Evolutionary conservation across 2,888 invertebrate genomes (phyloP), one percentile per base, ranked within the genome.

Genomic region (Nezara viridula): DNA sequence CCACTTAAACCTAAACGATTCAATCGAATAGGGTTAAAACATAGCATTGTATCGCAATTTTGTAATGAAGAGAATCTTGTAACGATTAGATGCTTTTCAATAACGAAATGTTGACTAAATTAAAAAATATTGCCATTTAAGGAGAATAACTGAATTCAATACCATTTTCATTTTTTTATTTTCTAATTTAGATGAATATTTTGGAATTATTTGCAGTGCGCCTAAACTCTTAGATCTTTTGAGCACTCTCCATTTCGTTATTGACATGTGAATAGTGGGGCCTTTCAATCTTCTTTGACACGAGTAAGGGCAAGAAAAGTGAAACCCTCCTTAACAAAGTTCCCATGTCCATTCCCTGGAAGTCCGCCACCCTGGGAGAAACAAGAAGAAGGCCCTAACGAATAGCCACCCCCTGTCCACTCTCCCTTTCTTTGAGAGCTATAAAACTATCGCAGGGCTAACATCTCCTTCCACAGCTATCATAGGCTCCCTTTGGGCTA

Each of bases 381-480:
- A 81, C 81, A 81, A 40, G 14, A 44, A 77, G 40, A 44, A 40
- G 40, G 44, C 12, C 24, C 81, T 44, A 81, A 81, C 81, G 44
- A 81, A 81, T 81, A 12, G 44, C 81, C 81, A 47, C n/a, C 81
- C 77, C 44, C 40, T 81, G 81, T 6, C 81, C 81, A 81, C 81
- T 81, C 81, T 81, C 81, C 81, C 81, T 81, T 81, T 81, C 81
- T 81, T 81, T 5, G 44, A 81, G 44, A 44, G 81, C 44, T n/a
- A 81, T 81, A 81, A 81, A 81, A 81, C 81, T 14, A 81, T 81
- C 44, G 32, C 14, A 47, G n/a, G n/a, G 44, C n/a, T 81, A 81
- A 81, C 81, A 10, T 81, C 81, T 81, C 44, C 81, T 81, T 81
- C 81, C n/a, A 81, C 44, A n/a, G 44, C 44, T n/a, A 81, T 47